Conservation (phyloP, 2,888 invertebrate species). For the Hypselothyrea guttata region DNA sequence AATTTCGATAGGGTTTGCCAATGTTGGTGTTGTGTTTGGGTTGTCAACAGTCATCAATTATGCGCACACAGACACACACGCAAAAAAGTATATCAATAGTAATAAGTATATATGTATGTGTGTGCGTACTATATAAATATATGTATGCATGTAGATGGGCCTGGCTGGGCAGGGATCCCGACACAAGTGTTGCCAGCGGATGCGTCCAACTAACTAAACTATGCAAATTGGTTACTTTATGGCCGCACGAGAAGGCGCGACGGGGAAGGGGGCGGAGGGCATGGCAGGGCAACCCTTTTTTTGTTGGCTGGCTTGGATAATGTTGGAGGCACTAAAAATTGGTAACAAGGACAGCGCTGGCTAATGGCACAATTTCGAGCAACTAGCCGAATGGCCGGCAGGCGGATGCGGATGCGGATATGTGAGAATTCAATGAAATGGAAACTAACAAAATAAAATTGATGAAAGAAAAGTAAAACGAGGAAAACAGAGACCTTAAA, state of each 20-base stretch:
- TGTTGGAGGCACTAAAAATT: conserved; percentile 34
- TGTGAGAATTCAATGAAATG: conserved; percentile 78
- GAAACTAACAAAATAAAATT: conserved; percentile 77
- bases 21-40: conserved; percentile 27
- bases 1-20: conserved; percentile 40
- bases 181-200: conserved; percentile 72
- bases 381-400: conserved; percentile 53
- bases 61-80: conserved; percentile 27
- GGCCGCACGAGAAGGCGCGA: conserved; percentile 44
- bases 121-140: conserved; percentile 5
- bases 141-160: conserved; percentile 13
- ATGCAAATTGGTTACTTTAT: conserved; percentile 81
- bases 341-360: conserved; percentile 58
- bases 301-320: conserved; percentile 47
- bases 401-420: conserved; percentile 61
- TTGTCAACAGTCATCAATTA: conserved; percentile 67
- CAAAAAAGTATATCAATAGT: background rate
- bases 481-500: conserved; percentile 55
- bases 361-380: conserved; percentile 75
- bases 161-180: conserved; percentile 1
- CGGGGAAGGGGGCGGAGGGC: background rate
- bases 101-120: conserved; percentile 7
- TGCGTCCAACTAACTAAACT: conserved; percentile 80
- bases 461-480: conserved; percentile 40
- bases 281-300: conserved; percentile 35